Percentiles rank a stretch among this genome's conserved stretches.
Evolutionary conservation across 2,797 vertebrate genomes (phyloP).

Genomic region (Hirundo rustica): DNA sequence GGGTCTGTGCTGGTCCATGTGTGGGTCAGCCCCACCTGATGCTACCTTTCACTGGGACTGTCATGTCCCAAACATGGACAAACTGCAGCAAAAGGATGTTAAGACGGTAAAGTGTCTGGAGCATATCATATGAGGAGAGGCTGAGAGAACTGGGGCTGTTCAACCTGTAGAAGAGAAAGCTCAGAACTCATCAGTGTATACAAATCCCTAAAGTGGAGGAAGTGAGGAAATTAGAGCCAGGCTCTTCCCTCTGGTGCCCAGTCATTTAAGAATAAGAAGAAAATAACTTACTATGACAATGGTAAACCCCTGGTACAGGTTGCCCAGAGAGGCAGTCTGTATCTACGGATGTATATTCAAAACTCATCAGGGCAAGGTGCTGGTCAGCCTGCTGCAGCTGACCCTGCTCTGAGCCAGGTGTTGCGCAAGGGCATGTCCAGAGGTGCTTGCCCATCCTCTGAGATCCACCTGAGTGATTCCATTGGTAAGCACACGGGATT

Average conservation of each 20-base stretch:
- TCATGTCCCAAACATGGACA: not conserved
- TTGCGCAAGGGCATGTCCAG: not conserved
- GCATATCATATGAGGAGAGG: not conserved
- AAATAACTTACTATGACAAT: not conserved
- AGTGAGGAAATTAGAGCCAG: not conserved
- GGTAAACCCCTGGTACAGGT: not conserved
- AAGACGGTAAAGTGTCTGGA: not conserved
- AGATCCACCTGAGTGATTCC: too few relatives aligned
- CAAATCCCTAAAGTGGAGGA: not conserved
- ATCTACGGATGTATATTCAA: not conserved
- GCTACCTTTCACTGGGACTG: rapidly evolving
- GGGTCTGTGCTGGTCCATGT: not conserved
- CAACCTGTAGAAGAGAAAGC: not conserved
- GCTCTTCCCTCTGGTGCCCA: not conserved
- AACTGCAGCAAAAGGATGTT: not conserved
- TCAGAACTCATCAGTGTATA: not conserved
- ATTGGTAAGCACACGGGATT: not conserved
- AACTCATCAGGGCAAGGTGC: not conserved
- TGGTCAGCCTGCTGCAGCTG: not conserved
- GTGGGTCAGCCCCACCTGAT: not conserved
- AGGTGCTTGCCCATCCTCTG: not conserved
- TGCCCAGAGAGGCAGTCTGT: not conserved
- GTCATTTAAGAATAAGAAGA: not conserved
- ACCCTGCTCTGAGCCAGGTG: not conserved
- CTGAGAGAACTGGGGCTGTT: not conserved